Evolutionary conservation across 2,888 invertebrate species (phyloP), one percentile per base, ranked within the genome.

Genomic region (Halictus quadricinctus): DNA sequence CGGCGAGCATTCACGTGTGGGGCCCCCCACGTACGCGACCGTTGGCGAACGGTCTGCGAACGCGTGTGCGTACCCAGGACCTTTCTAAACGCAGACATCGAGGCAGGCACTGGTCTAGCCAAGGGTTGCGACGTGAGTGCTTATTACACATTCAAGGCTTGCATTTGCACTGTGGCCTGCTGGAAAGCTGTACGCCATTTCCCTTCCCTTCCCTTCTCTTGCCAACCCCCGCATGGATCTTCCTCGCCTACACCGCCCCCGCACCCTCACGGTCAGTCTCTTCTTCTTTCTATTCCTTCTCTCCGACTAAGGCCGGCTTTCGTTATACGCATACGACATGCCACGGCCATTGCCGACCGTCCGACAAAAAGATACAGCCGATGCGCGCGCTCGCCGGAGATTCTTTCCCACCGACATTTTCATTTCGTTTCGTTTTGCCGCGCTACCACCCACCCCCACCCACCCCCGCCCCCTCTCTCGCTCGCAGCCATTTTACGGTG

Each of bases 121-220:
- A 87, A 89, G 90, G 92, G 91, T 88, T 88, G 90, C 89, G 84
- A 87, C 88, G 87, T 88, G 92, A 93, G 93, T 93, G 93, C 92
- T 92, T 92, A 93, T 93, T 93, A 93, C 92, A 93, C 93, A 93
- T 93, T 93, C 92, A 93, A 91, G 90, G 87, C 84, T 87, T 88
- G 90, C 91, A 87, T 91, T 91, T 90, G 88, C 89, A 89, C 87
- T 85, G 87, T 81, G 83, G 81, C 88, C 79, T 80, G 88, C 78
- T 79, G 87, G 86, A 80, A 88, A 88, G 88, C 83, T 82, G 74
- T 69, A 50, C 83, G 72, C 80, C 78, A 69, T 87, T 82, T 74
- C 79, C 73, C 76, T 69, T n/a, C 29, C 48, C 46, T 58, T 15
- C 13, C 36, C 76, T 69, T n/a, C 29, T 43, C 46, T 58, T 36